Conservation (phyloP, 2,113 vertebrate species). For the Engystomops pustulosus region DNA sequence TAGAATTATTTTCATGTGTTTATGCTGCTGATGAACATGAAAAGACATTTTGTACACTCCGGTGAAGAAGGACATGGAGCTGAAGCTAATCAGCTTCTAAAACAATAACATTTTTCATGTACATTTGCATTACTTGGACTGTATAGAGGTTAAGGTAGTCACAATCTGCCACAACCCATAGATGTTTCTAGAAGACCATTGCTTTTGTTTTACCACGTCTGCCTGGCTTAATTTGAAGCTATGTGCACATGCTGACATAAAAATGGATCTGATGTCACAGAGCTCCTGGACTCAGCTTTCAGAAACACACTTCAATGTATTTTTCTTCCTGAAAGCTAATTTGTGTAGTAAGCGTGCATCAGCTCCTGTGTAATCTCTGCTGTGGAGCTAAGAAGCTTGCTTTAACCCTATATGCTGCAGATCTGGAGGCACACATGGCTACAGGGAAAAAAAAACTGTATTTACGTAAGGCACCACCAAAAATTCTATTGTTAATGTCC, state of each 20-base stretch:
- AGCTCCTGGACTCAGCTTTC: conserved; percentile 42
- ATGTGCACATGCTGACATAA: conserved; percentile 13
- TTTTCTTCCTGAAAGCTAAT: conserved; percentile 53
- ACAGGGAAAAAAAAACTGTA: too few species aligned
- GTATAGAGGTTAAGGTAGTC: neutral
- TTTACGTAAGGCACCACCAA: too few species aligned
- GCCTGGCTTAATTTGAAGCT: conserved; percentile 33
- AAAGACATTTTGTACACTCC: neutral
- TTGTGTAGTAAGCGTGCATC: conserved; percentile 18
- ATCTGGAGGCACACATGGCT: too few species aligned
- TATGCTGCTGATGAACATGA: neutral
- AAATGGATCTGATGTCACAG: conserved; percentile 49
- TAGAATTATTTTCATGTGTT: neutral
- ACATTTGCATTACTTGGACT: neutral
- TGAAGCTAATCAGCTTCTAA: neutral
- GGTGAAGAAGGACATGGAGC: neutral
- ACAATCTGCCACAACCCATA: neutral
- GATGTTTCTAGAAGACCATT: neutral
- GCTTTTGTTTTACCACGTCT: conserved; percentile 5
- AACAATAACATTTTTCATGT: neutral
- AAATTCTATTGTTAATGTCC: too few species aligned
- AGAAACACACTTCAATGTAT: conserved; percentile 33
- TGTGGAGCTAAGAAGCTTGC: neutral
- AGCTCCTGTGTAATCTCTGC: conserved; percentile 33
- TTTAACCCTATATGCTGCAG: conserved; percentile 31